Evolutionary conservation across 2,888 invertebrate species (phyloP), one percentile per base, ranked within the genome.

Genomic region (Drosophila ustulata): DNA sequence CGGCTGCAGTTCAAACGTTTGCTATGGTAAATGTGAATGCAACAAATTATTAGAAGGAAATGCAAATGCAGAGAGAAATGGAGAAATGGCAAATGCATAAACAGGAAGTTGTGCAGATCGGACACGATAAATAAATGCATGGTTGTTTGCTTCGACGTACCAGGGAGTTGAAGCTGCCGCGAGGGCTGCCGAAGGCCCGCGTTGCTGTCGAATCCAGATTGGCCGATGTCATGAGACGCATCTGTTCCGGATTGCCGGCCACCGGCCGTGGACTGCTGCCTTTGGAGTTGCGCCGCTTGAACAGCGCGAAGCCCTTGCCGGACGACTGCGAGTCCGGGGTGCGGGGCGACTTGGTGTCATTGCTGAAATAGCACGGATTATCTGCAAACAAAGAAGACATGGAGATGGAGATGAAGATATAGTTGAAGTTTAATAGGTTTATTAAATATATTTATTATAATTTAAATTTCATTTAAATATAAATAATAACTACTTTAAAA

Each of bases 331-430:
- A 92, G 75, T 92, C 91, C 52, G 92, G 92, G 3, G 92, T 92
- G 59, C 90, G 91, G 0, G 92, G 92, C 32, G 92, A 92, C 71
- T 92, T 91, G 53, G 90, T 85, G 55, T 92, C 92, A 91, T 92
- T 92, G 78, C 86, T 91, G 75, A 92, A 92, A 84, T 92, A 92
- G 68, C 92, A 92, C 18, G 92, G 92, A 85, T 92, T 92, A 80
- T 92, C 92, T 92, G 79, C 0, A 88, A 89, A 26, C 13, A 53
- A 39, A 28, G 5, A 5, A n/a, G 8, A n/a, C n/a, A n/a, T n/a
- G n/a, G n/a, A n/a, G n/a, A n/a, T n/a, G n/a, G n/a, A n/a, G n/a
- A n/a, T n/a, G n/a, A n/a, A n/a, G n/a, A n/a, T n/a, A n/a, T n/a
- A n/a, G n/a, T n/a, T n/a, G n/a, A n/a, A n/a, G n/a, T n/a, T n/a